These are phyloP conservation scores for Cyprinus carpio DNA, from an alignment of 2,113 vertebrate genomes.

Conservation along the genomic window DNA sequence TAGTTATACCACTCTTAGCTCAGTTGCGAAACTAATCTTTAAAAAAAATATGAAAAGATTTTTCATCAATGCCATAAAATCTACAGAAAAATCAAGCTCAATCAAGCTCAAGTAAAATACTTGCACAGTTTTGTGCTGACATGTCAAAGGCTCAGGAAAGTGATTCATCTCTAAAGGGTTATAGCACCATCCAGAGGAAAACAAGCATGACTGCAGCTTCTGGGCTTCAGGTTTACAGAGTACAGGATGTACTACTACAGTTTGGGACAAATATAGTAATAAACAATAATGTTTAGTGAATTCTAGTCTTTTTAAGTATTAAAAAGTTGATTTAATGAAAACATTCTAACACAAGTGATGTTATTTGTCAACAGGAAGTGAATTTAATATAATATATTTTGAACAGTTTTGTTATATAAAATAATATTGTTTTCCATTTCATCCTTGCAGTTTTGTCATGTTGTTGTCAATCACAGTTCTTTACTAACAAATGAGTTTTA, in stretches of 20 bases:
- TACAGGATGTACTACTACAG: too few species aligned
- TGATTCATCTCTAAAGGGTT: not conserved
- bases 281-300: too few species aligned
- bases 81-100: not conserved
- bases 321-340: too few species aligned
- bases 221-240: not conserved
- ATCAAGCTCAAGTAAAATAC: not conserved
- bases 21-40: not conserved
- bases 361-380: too few species aligned
- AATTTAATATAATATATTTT: too few species aligned
- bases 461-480: not conserved
- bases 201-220: conserved; percentile 7
- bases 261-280: too few species aligned
- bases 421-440: not conserved
- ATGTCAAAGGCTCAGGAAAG: not conserved
- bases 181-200: conserved; percentile 37
- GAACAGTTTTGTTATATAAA: too few species aligned
- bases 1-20: not conserved
- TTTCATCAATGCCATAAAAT: not conserved
- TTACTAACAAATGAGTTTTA: too few species aligned
- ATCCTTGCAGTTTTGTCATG: not conserved
- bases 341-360: too few species aligned
- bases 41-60: not conserved
- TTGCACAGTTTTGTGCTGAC: not conserved
- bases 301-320: too few species aligned